These are phyloP conservation scores for Manis pentadactyla DNA, from an alignment of 2,797 vertebrate genomes.

Conservation along the genomic window DNA sequence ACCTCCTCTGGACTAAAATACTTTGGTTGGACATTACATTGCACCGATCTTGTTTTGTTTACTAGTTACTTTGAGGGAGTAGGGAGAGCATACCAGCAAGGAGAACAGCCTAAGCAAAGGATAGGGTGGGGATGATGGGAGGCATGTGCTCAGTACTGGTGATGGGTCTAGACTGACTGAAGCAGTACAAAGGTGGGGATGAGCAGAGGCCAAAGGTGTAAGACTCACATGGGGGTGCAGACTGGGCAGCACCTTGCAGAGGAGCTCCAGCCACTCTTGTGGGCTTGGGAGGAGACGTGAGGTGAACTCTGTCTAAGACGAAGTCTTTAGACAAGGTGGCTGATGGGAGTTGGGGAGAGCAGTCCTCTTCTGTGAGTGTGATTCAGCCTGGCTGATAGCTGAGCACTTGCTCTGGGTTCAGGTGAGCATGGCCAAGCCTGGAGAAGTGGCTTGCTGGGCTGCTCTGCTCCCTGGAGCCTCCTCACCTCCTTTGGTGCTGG, in stretches of 20 bases:
- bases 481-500: neutral
- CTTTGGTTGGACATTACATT: neutral
- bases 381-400: neutral
- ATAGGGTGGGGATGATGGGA: neutral
- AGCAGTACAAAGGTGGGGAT: neutral
- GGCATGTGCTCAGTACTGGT: fast-evolving
- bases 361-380: neutral
- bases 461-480: neutral
- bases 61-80: neutral
- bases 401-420: neutral
- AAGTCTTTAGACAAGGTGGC: neutral
- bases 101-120: neutral
- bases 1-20: neutral
- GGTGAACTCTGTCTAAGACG: neutral
- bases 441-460: fast-evolving
- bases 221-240: neutral
- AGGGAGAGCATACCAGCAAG: neutral
- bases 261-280: neutral
- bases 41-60: neutral
- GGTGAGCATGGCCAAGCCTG: neutral
- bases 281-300: neutral
- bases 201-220: neutral
- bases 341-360: neutral
- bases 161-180: neutral
- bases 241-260: neutral